Evolutionary conservation across 1,140 invertebrate genomes (phyloP), one percentile per base, ranked within the genome.

Genomic region (Pissodes strobi): DNA sequence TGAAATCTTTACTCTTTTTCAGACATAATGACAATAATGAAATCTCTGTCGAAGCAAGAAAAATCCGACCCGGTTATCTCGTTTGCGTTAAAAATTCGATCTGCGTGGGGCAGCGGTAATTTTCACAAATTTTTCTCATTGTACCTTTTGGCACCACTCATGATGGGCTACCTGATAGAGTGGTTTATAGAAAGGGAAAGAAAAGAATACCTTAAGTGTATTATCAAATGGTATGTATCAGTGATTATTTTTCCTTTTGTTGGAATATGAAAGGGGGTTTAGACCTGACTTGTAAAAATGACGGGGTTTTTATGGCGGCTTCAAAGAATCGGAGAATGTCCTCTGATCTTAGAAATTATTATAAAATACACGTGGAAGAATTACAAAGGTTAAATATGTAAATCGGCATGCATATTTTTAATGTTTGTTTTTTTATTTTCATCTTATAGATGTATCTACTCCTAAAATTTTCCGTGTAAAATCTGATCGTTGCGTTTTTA

Each of bases 161-260:
- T 98, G 96, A 89, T 93, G n/a, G 91, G 90, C 19, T 97, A 93
- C 81, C 85, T 99, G 48, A 93, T 99, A 80, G 95, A 98, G 80
- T 97, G 95, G 95, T 98, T 98, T 85, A 86, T 94, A 74, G 89
- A 94, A 45, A 83, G 95, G 74, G 94, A 97, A 77, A 83, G 96
- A 75, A 97, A 94, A 81, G 80, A 83, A 71, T 95, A 95, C 69
- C 82, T 98, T 70, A 96, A 93, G 82, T 83, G 84, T 73, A 92
- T 98, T 78, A 87, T 98, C 69, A 98, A 97, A 88, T 88, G 94
- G 96, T 99, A 94, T 84, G 94, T 96, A 79, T 67, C 34, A 17
- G 17, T n/a, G 51, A 45, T 67, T 49, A n/a, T 39, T 27, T 55
- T 49, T 25, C 3, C 3, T 4, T 43, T 19, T 19, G 39, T 15